Evolutionary conservation across 1,140 invertebrate genomes (phyloP), one percentile per base, ranked within the genome.

Genomic region (Eriocheir sinensis): DNA sequence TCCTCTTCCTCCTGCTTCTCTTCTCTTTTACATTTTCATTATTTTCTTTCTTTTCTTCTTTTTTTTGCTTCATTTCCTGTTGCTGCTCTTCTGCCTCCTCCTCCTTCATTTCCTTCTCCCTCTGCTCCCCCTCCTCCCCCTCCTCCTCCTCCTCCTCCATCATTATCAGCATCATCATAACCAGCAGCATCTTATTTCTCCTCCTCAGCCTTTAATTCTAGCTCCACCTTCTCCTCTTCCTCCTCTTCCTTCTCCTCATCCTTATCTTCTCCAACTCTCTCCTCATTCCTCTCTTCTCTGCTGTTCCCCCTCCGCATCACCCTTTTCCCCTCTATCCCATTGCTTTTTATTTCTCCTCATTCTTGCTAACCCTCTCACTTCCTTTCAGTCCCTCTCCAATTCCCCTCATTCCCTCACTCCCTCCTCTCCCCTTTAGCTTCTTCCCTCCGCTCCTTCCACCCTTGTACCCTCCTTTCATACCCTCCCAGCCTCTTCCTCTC

Each of bases 401-500:
- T 48, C 44, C 15, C 44, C 44, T 48, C 44, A 9, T 72, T 21
- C 27, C 53, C 27, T 21, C 27, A 9, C 27, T 21, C 27, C 53
- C 27, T 21, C 27, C 53, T 72, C 15, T 72, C 60, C n/a, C 60
- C n/a, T n/a, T 72, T n/a, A n/a, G 21, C n/a, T n/a, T 72, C 60
- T n/a, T 21, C 21, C 60, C n/a, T n/a, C n/a, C 60, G 27, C 60
- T n/a, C 27, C 21, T 21, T n/a, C 27, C 21, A 21, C n/a, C 60
- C n/a, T n/a, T 72, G 21, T 72, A 21, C n/a, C 60, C n/a, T n/a
- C n/a, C 60, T 72, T n/a, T 72, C 60, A n/a, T n/a, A n/a, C 60
- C n/a, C 60, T 72, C 60, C n/a, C n/a, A n/a, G n/a, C n/a, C n/a
- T n/a, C n/a, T n/a, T 72, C 53, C 60, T 72, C 60, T 72, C 60